Base-by-base conservation (phyloP, 2,113 vertebrate genomes). In the Zosterops japonicus region DNA sequence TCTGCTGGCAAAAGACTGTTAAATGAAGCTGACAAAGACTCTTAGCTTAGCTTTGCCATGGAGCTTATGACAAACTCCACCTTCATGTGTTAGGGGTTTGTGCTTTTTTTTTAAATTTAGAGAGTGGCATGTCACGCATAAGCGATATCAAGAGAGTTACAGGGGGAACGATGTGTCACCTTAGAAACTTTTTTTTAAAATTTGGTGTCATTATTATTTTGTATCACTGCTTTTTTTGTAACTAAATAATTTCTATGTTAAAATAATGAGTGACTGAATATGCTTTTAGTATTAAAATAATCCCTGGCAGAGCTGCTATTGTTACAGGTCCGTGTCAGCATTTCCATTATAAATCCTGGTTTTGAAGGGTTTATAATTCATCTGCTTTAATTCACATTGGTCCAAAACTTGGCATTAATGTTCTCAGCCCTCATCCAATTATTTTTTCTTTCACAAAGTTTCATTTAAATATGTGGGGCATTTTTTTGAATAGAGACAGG, bases 251-350 rank as follows among this genome's bases (percentile, higher is more conserved):
- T 60, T 95, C 59, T 87, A 2, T 87, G 86, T 89, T 87, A 85
- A 94, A 95, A 90, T 86, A 83, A 67, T 89, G 75, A 84, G 56
- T 8, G 6, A 50, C 19, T 31, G 42, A 86, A 69, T 92, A 92
- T 93, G 95, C 72, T 95, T 95, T 95, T 90, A 81, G 87, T 83
- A 89, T 96, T 96, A 94, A 96, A 97, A 86, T 87, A 92, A 97
- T 95, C 85, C 80, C 57, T 95, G 67, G 80, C 83, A 93, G 70
- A 94, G 46, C 87, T 95, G 85, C 93, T 91, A 81, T 92, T 96
- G 87, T 97, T 97, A 94, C 7, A 36, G 74, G 74, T 93, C 74
- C 14, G 11, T 96, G 89, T 93, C 83, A 96, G 95, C 8, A 11
- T 96, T 96, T 93, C 52, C 53, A 42, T 70, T 60, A 89, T 84